Conservation (phyloP, 2,797 vertebrate species). For the Gymnothorax reevesii region DNA sequence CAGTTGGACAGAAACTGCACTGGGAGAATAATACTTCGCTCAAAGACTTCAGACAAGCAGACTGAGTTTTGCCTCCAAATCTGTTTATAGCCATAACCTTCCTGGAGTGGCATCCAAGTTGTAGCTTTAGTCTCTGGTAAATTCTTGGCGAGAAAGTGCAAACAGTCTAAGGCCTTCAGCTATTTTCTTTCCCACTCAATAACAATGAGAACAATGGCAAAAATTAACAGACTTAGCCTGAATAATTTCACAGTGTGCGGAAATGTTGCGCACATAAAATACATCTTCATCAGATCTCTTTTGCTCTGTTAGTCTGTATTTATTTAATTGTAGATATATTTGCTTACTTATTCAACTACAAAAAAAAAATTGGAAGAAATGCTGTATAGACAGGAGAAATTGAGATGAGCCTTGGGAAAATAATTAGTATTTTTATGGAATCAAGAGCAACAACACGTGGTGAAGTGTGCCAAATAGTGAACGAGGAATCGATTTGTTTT, state of each 20-base stretch:
- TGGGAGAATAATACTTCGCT: slow-evolving; percentile 1
- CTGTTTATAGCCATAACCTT: slow-evolving; percentile 13
- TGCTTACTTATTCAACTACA: neutral
- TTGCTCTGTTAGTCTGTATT: neutral
- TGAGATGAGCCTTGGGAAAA: neutral
- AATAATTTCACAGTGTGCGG: neutral
- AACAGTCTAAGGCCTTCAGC: neutral
- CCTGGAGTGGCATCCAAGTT: neutral
- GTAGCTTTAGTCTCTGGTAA: slow-evolving; percentile 1
- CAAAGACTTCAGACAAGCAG: neutral
- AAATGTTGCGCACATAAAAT: neutral
- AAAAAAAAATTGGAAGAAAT: neutral
- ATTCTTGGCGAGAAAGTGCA: slow-evolving; percentile 3
- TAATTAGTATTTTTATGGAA: neutral
- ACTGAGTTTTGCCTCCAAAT: neutral
- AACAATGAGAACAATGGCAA: slow-evolving; percentile 4
- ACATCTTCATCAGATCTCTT: neutral
- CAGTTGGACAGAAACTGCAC: neutral
- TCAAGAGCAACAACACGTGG: neutral
- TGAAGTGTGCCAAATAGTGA: neutral
- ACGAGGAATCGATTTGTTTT: neutral
- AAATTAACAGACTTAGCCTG: neutral
- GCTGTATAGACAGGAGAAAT: neutral
- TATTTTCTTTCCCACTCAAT: slow-evolving; percentile 1
- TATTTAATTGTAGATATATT: neutral